A percentile compares a stretch with the other conserved stretches of the same genome.
These are phyloP conservation scores for Umimayanthus chanpuru DNA, from an alignment of 92 coral and sea anemone genomes.

Conservation along the genomic window DNA sequence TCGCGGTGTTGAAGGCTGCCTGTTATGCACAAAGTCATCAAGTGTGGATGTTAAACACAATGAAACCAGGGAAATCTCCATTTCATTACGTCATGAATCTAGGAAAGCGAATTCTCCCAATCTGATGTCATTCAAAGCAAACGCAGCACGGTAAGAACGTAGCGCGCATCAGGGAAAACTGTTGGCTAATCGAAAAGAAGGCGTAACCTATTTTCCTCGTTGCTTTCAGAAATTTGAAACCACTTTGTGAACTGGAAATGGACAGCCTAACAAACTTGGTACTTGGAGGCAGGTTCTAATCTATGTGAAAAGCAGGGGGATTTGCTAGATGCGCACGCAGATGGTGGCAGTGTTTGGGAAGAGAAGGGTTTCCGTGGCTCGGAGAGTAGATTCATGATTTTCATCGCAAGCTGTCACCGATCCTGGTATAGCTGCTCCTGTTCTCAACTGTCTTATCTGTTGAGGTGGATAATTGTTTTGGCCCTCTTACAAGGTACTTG, in stretches of 20 bases:
- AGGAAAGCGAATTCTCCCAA: constrained; percentile 38
- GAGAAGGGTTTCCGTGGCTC: constrained; percentile 21
- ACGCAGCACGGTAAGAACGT: neutral
- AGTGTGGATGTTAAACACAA: constrained; percentile 38
- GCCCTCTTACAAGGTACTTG: constrained; percentile 40
- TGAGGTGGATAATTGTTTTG: constrained; percentile 29
- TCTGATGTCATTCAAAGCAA: constrained; percentile 45
- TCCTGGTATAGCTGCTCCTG: neutral
- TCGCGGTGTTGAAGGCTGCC: constrained; percentile 32
- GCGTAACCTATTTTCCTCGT: neutral
- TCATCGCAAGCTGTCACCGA: constrained; percentile 33
- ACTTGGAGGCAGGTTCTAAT: neutral
- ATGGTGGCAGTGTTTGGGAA: constrained; percentile 30
- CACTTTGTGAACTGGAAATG: neutral
- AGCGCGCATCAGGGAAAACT: constrained; percentile 10
- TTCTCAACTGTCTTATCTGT: neutral
- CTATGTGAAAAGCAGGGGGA: constrained; percentile 12
- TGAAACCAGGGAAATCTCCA: constrained; percentile 42
- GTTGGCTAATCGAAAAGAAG: neutral
- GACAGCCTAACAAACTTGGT: neutral
- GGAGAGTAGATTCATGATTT: constrained; percentile 43
- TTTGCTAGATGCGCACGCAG: neutral
- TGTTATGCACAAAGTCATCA: constrained; percentile 47
- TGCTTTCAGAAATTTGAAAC: neutral
- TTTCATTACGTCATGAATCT: constrained; percentile 42